phyloP scores from a whole-genome alignment of 2,113 vertebrate genomes.

The Caracal caracal region DNA sequence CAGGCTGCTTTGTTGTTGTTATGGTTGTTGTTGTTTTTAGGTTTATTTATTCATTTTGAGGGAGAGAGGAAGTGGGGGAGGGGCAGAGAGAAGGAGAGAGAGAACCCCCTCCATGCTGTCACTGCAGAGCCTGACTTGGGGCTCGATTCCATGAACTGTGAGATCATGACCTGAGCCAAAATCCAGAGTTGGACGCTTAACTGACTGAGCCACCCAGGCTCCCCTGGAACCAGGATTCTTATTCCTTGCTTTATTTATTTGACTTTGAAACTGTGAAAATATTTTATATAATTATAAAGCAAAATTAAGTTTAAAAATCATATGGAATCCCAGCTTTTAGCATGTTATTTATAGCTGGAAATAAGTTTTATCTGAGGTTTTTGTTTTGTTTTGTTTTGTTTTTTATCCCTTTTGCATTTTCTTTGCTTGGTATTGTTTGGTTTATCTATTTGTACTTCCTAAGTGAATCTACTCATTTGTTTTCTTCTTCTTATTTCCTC shows the following conservation, averaged over 20 bases:
- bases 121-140: no score
- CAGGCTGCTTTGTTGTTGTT: background rate
- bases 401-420: background rate
- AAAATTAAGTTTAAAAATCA: background rate
- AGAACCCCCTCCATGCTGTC: no score
- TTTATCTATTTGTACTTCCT: conserved; percentile 20
- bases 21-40: no score
- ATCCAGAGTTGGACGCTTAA: no score
- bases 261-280: background rate
- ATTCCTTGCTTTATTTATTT: background rate
- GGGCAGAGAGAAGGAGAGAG: no score
- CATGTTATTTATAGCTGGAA: background rate
- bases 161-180: no score
- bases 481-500: background rate
- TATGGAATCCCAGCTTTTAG: background rate
- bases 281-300: background rate
- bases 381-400: background rate
- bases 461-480: background rate
- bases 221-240: background rate
- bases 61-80: no score
- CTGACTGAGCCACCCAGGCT: no score
- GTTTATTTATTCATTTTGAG: no score
- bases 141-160: no score
- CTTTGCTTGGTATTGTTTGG: background rate
- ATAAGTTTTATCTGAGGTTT: background rate